phyloP scores from a whole-genome alignment of 2,113 vertebrate genomes.

The Clarias batrachus region DNA sequence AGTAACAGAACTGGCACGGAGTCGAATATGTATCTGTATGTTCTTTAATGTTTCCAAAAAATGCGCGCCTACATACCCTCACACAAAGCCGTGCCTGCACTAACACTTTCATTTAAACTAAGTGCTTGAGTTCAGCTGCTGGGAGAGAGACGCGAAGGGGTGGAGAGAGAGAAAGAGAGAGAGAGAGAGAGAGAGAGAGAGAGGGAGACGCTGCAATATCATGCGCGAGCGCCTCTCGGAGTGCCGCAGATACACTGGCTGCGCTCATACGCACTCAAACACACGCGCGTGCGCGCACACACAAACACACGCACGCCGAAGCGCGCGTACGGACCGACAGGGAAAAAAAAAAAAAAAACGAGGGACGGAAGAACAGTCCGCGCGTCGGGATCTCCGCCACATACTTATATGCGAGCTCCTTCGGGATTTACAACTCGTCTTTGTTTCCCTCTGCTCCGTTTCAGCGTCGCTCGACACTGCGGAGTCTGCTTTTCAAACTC shows the following conservation, averaged over 20 bases:
- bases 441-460: slow-evolving; percentile 11
- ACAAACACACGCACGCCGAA: slow-evolving; percentile 53
- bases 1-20: not conserved
- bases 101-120: slow-evolving; percentile 79
- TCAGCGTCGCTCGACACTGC: slow-evolving; percentile 33
- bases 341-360: slow-evolving; percentile 68
- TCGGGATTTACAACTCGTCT: slow-evolving; percentile 64
- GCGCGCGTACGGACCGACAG: slow-evolving; percentile 66
- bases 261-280: slow-evolving; percentile 41
- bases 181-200: slow-evolving; percentile 61
- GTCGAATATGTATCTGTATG: not conserved
- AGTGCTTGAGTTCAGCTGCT: slow-evolving; percentile 78
- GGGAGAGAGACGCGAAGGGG: slow-evolving; percentile 51
- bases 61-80: not conserved
- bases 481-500: slow-evolving; percentile 36
- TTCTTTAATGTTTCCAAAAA: not conserved
- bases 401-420: slow-evolving; percentile 38
- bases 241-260: slow-evolving; percentile 91
- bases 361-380: slow-evolving; percentile 71
- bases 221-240: slow-evolving; percentile 89
- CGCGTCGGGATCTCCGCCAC: slow-evolving; percentile 45
- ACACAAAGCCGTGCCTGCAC: slow-evolving; percentile 42
- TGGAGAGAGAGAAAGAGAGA: slow-evolving; percentile 60
- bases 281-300: slow-evolving; percentile 64
- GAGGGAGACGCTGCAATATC: slow-evolving; percentile 88